Percentiles rank a stretch among this genome's conserved stretches.
These are phyloP conservation scores for Cephonodes hylas DNA, from an alignment of 2,888 invertebrate species.

Conservation along the genomic window DNA sequence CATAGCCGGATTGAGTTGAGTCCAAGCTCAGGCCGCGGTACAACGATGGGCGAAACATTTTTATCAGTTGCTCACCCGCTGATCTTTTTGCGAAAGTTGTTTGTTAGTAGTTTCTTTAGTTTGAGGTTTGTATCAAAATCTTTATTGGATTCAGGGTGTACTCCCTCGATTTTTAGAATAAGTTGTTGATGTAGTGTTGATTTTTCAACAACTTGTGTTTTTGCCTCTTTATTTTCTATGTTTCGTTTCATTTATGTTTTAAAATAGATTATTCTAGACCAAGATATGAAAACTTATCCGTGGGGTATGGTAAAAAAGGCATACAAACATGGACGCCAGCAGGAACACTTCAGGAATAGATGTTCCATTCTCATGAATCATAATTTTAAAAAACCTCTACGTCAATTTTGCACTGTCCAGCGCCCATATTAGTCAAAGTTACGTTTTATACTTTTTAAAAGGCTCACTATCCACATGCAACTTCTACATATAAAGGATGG, in stretches of 20 bases:
- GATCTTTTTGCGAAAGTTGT: conserved; percentile 9
- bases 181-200: no score
- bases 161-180: no score
- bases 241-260: background rate
- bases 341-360: no score
- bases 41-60: conserved; percentile 67
- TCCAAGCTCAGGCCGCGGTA: conserved; percentile 63
- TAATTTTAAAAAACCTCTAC: no score
- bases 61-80: conserved; percentile 15
- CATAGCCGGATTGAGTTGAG: conserved; percentile 61
- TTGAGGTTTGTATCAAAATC: conserved; percentile 6
- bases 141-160: no score
- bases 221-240: background rate
- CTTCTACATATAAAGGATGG: background rate
- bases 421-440: background rate
- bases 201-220: background rate
- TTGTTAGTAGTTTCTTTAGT: conserved; percentile 8
- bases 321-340: no score
- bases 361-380: no score
- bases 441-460: background rate
- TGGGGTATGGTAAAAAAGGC: no score
- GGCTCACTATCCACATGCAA: background rate
- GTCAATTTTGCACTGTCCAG: no score
- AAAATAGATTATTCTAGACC: background rate
- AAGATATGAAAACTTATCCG: background rate